Percentiles rank a stretch among this genome's conserved stretches.
phyloP scores from a whole-genome alignment of 2,888 invertebrate genomes.

The Eurytoma californica region DNA sequence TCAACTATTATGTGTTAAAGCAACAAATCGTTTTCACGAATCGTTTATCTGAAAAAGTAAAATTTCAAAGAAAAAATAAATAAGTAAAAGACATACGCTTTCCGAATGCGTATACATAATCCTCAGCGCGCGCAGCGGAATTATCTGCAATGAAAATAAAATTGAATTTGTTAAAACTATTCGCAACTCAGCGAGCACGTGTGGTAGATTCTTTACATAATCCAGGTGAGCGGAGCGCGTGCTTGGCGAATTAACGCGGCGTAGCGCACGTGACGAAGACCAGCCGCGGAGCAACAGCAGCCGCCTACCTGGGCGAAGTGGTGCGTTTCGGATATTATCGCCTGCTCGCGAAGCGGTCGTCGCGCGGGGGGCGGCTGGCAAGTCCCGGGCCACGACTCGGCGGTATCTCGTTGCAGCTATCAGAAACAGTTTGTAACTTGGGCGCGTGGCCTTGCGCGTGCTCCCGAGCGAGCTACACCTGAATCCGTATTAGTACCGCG shows the following conservation, averaged over 20 bases:
- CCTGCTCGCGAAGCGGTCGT: background rate
- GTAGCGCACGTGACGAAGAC: background rate
- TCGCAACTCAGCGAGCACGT: too few relatives aligned
- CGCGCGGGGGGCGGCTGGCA: conserved; percentile 1
- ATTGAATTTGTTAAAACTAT: too few relatives aligned
- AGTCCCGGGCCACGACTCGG: conserved; percentile 44
- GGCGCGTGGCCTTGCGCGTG: conserved; percentile 36
- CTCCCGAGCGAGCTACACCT: conserved; percentile 62
- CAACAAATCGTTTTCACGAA: too few relatives aligned
- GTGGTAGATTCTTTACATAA: too few relatives aligned
- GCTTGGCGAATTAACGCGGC: background rate
- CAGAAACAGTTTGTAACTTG: conserved; percentile 65
- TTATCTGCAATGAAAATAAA: too few relatives aligned
- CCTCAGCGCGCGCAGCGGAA: too few relatives aligned
- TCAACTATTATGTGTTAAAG: too few relatives aligned
- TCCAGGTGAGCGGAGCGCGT: background rate
- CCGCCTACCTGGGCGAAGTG: background rate
- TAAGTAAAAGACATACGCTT: too few relatives aligned
- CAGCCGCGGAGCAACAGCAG: background rate
- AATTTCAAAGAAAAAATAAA: too few relatives aligned
- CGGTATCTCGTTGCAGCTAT: conserved; percentile 60
- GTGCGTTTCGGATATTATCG: conserved; percentile 32
- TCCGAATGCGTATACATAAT: too few relatives aligned
- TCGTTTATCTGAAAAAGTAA: too few relatives aligned
- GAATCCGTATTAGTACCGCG: conserved; percentile 62